phyloP scores from a whole-genome alignment of 2,113 vertebrate genomes.

The Centrocercus urophasianus region DNA sequence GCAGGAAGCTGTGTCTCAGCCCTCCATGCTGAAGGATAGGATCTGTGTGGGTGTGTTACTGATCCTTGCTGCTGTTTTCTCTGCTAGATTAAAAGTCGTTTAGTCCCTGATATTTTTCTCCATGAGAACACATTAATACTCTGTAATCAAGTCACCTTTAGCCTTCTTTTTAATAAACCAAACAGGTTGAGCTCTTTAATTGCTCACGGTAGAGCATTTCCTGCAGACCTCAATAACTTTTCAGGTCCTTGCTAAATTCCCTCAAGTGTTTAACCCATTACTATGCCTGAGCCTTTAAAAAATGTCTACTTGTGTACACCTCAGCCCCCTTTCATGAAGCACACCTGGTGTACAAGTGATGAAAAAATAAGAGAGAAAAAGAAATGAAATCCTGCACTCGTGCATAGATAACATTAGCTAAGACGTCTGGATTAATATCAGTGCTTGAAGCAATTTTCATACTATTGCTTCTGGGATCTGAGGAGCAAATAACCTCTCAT shows the following conservation, averaged over 20 bases:
- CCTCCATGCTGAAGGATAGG: background rate
- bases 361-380: background rate
- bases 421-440: slow-evolving; percentile 44
- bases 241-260: background rate
- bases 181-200: background rate
- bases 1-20: background rate
- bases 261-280: background rate
- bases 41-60: background rate
- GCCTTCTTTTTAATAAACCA: background rate
- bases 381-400: background rate
- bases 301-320: background rate
- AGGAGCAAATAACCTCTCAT: slow-evolving; percentile 65
- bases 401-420: slow-evolving; percentile 18
- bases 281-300: background rate
- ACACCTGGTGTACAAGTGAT: background rate
- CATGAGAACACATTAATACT: background rate
- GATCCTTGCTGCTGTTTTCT: accelerated
- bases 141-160: background rate
- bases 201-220: background rate
- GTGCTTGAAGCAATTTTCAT: slow-evolving; percentile 6
- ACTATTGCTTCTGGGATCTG: slow-evolving; percentile 58
- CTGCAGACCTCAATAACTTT: background rate
- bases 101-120: background rate
- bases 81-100: background rate
- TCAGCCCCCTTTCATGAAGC: background rate